A percentile compares a stretch with the other conserved stretches of the same genome.
Conservation (phyloP, 2,797 vertebrate species). For the Neosilurus mollespiculum region DNA sequence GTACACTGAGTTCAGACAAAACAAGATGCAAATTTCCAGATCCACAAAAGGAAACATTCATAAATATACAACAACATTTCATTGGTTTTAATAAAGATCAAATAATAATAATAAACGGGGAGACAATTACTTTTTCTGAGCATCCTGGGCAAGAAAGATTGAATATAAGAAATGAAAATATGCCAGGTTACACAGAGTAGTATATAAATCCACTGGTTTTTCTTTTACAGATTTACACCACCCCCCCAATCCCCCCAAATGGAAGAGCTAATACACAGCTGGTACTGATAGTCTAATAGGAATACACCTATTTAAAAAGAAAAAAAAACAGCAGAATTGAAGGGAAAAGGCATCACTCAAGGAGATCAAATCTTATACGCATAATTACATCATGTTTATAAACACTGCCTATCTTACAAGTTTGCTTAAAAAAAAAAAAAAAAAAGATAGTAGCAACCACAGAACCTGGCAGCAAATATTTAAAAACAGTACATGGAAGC, state of each 20-base stretch:
- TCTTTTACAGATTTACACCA: not conserved
- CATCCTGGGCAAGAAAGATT: slow-evolving; percentile 15
- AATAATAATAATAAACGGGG: not conserved
- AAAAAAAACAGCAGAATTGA: slow-evolving; percentile 12
- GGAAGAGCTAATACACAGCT: slow-evolving; percentile 1
- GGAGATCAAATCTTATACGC: slow-evolving; percentile 56
- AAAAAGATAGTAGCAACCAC: slow-evolving; percentile 46
- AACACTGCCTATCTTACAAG: slow-evolving; percentile 65
- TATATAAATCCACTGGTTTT: not conserved
- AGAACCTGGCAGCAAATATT: slow-evolving; percentile 48
- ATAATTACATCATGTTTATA: slow-evolving; percentile 60
- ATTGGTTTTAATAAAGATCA: slow-evolving; percentile 25
- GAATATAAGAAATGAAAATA: slow-evolving; percentile 5
- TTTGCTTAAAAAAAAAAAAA: slow-evolving; percentile 52
- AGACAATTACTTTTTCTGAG: not conserved
- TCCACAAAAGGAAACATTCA: not conserved
- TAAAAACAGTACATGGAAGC: slow-evolving; percentile 55
- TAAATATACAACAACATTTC: slow-evolving; percentile 27
- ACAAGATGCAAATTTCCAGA: not conserved
- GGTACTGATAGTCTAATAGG: slow-evolving; percentile 14
- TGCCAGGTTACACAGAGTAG: slow-evolving; percentile 21
- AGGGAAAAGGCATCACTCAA: slow-evolving; percentile 19
- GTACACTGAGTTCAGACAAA: not conserved
- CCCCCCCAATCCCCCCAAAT: not conserved
- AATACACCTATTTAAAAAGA: not conserved